Base-by-base conservation (phyloP, 1,140 invertebrate species). In the Platyscapa corneri region DNA sequence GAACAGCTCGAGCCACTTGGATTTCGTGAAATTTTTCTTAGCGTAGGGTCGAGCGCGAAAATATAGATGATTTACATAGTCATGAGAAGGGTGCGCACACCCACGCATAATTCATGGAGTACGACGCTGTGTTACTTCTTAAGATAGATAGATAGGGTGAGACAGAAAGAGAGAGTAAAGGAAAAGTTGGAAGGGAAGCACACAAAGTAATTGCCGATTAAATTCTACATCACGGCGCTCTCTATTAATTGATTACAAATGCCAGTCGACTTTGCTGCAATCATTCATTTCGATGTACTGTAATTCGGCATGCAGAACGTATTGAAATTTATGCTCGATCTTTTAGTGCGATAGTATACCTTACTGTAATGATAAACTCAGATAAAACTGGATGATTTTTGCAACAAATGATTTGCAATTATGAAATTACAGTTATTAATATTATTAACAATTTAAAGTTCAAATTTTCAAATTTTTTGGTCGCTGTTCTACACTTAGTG, bases 41-140 rank as follows among this genome's bases (percentile, higher is more conserved):
- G 32, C 53, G 46, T 23, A n/a, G 8, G 20, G 27, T 8, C 23
- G 46, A 83, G 81, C 56, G 84, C 70, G 72, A 83, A 86, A 83
- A 81, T 86, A 85, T 75, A 74, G 37, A 86, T 85, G 82, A 85
- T 85, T 83, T 83, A 75, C 83, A 84, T 87, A 87, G 77, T 85
- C 70, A 82, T 39, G 74, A 81, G 78, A 39, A 32, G 20, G 82
- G 20, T 42, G 56, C 80, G 60, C 60, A 64, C 49, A 2, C 23
- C 34, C 46, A 23, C 78, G 53, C 56, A 82, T 85, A 76, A 85
- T 81, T 81, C 84, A 81, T 81, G 70, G 37, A 49, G 37, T 6
- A 14, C 39, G 49, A n/a, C 20, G 70, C 23, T 16, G 27, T 60
- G 70, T 74, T 83, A 83, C 70, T 49, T 82, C 65, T 5, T 64